These are phyloP conservation scores for Anolis carolinensis DNA, from an alignment of 2,113 vertebrate species.

Conservation along the genomic window DNA sequence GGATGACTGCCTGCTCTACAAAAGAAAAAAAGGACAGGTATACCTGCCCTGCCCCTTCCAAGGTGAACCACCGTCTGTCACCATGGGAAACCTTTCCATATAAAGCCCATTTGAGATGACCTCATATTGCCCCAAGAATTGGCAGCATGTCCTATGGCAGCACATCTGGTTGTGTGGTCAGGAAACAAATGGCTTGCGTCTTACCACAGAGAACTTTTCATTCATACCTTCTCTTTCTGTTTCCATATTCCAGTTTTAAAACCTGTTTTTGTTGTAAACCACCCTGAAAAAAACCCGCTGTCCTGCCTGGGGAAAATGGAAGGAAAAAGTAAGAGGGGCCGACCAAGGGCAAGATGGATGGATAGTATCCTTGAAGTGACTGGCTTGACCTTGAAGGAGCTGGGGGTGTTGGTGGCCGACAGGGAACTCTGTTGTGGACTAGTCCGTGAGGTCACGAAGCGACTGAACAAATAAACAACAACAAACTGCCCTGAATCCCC, in stretches of 20 bases:
- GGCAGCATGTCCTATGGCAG: neutral
- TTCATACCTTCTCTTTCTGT: neutral
- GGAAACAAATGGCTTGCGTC: neutral
- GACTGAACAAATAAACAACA: too few relatives aligned
- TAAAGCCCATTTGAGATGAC: slow-evolving; percentile 49
- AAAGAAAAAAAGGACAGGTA: slow-evolving; percentile 53
- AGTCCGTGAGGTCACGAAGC: too few relatives aligned
- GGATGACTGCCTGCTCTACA: slow-evolving; percentile 57
- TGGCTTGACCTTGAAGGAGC: too few relatives aligned
- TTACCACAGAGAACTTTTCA: neutral
- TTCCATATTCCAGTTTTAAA: neutral
- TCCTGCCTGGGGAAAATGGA: too few relatives aligned
- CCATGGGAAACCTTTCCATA: slow-evolving; percentile 63
- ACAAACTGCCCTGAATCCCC: too few relatives aligned
- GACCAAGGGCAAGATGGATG: too few relatives aligned
- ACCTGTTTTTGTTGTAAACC: too few relatives aligned
- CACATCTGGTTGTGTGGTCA: neutral
- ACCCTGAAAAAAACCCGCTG: too few relatives aligned
- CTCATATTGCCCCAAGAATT: slow-evolving; percentile 32
- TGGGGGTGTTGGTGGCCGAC: too few relatives aligned
- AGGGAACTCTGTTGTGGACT: too few relatives aligned
- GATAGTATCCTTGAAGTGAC: too few relatives aligned
- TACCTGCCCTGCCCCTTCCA: slow-evolving; percentile 50
- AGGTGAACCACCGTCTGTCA: slow-evolving; percentile 64
- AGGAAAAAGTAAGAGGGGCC: too few relatives aligned